Percentiles rank a stretch among this genome's conserved stretches.
Conservation (phyloP, 2,888 invertebrate species). For the Drosophila aldrichi region DNA sequence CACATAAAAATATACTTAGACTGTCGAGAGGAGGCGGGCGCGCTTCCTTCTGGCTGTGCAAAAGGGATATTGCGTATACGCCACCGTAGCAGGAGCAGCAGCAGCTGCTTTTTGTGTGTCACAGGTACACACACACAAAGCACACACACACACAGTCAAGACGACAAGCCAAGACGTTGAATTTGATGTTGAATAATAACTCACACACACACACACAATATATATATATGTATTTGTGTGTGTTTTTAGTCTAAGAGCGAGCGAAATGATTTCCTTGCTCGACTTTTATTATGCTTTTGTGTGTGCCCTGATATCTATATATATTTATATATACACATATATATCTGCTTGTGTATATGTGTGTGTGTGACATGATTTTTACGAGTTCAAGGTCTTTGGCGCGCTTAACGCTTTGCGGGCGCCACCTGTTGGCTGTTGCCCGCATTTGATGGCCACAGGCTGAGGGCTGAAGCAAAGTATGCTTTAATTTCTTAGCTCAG, state of each 20-base stretch:
- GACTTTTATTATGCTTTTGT: conserved; percentile 63
- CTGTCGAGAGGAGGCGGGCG: conserved; percentile 4
- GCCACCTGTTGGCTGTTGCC: conserved; percentile 77
- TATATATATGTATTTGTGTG: conserved; percentile 11
- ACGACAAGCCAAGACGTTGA: conserved; percentile 63
- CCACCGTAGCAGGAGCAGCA: conserved; percentile 25
- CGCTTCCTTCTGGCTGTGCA: conserved; percentile 3
- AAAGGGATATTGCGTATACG: conserved; percentile 71
- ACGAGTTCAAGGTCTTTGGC: conserved; percentile 83
- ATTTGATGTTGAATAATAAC: conserved; percentile 67
- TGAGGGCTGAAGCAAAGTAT: conserved; percentile 23
- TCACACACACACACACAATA: conserved; percentile 47
- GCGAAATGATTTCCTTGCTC: conserved; percentile 76
- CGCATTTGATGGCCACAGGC: conserved; percentile 31
- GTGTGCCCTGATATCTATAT: conserved; percentile 26
- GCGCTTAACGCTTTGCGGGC: conserved; percentile 61
- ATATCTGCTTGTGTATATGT: conserved; percentile 36
- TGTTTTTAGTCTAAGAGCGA: conserved; percentile 64
- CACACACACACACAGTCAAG: conserved; percentile 30
- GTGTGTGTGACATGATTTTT: conserved; percentile 80
- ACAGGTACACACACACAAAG: conserved; percentile 48
- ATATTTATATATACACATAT: conserved; percentile 8
- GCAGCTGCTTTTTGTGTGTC: conserved; percentile 58
- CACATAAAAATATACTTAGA: conserved; percentile 70
- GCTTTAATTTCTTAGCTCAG: conserved; percentile 53